A percentile compares a stretch with the other conserved stretches of the same genome.
Evolutionary conservation across 1,140 invertebrate genomes (phyloP).

Genomic region (Drosophila rhopaloa): DNA sequence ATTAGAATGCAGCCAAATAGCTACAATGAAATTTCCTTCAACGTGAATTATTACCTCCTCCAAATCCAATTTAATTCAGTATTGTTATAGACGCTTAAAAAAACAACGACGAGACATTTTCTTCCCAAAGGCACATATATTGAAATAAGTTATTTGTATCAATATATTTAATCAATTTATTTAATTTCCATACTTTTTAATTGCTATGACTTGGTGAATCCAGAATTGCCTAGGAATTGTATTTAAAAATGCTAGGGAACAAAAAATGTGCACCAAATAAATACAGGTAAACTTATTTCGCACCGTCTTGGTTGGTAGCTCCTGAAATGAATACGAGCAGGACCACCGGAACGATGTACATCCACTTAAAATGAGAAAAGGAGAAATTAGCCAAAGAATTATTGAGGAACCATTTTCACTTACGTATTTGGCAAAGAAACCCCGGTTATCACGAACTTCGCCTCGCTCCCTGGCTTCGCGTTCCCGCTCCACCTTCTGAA

Average conservation of each 20-base stretch:
- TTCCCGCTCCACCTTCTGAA: slow-evolving; percentile 96
- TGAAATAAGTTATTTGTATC: neutral
- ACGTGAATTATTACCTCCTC: too few species aligned
- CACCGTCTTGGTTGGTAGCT: slow-evolving; percentile 91
- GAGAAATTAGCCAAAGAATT: slow-evolving; percentile 51
- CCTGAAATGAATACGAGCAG: slow-evolving; percentile 94
- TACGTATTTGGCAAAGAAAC: slow-evolving; percentile 98
- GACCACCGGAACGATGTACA: slow-evolving; percentile 96
- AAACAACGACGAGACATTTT: neutral
- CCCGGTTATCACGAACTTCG: slow-evolving; percentile 95
- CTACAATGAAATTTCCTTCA: too few species aligned
- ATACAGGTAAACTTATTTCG: slow-evolving; percentile 54
- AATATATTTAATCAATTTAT: slow-evolving; percentile 1
- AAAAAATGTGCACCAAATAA: slow-evolving; percentile 7
- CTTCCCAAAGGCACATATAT: neutral
- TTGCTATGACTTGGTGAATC: slow-evolving; percentile 13
- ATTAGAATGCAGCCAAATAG: too few species aligned
- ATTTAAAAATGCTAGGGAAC: slow-evolving; percentile 13
- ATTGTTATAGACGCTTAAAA: too few species aligned
- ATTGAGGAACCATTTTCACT: slow-evolving; percentile 84
- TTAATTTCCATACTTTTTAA: slow-evolving; percentile 20
- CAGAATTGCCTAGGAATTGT: slow-evolving; percentile 36
- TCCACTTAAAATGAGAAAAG: slow-evolving; percentile 90
- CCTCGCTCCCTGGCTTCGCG: slow-evolving; percentile 95
- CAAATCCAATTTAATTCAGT: too few species aligned